Conservation (phyloP, 2,888 invertebrate species). For the Himalopsyche kuldschensis region DNA sequence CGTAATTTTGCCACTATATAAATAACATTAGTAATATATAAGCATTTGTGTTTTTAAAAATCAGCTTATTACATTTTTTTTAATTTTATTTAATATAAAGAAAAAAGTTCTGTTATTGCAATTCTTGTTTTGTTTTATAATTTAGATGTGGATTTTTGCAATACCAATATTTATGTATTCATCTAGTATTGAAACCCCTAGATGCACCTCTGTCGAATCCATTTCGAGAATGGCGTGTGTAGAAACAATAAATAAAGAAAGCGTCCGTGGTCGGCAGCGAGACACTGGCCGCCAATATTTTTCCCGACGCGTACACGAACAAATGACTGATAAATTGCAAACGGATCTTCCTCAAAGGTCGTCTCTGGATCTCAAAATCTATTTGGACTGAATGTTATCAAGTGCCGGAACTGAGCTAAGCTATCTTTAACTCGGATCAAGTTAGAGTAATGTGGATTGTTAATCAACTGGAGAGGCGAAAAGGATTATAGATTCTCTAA, state of each 20-base stretch:
- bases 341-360: not conserved
- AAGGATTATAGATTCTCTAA: not conserved
- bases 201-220: not conserved
- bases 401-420: not conserved
- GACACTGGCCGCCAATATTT: slow-evolving; percentile 15
- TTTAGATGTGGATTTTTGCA: too few relatives aligned
- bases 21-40: too few relatives aligned
- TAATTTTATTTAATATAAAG: too few relatives aligned
- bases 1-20: too few relatives aligned
- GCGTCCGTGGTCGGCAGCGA: slow-evolving; percentile 25
- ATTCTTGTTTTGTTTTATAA: too few relatives aligned
- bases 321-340: not conserved
- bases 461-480: not conserved
- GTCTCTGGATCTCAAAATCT: not conserved
- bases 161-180: too few relatives aligned
- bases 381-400: not conserved
- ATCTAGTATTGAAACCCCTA: too few relatives aligned
- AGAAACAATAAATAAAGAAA: slow-evolving; percentile 31
- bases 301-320: not conserved
- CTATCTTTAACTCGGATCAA: not conserved
- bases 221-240: slow-evolving; percentile 34
- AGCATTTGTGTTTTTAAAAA: too few relatives aligned
- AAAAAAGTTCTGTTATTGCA: too few relatives aligned
- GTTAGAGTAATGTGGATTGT: not conserved
- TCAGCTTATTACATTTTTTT: too few relatives aligned